Base-by-base conservation (phyloP, 2,113 vertebrate species). In the Dendropsophus ebraccatus region DNA sequence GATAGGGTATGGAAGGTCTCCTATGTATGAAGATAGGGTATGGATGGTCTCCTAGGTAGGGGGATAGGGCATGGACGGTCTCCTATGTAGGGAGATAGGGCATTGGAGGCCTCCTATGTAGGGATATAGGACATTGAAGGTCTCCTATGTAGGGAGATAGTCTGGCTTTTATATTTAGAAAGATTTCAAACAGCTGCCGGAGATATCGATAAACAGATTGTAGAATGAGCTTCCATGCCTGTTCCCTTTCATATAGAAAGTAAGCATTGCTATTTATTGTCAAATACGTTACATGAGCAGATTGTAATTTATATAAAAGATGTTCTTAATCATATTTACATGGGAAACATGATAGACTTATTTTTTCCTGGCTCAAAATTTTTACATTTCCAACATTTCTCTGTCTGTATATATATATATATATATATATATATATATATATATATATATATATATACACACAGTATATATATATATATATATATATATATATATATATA, bases 191-290 rank as follows among this genome's bases (percentile, higher is more conserved):
- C 54, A 60, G 37, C 72, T 69, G 74, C 74, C 41, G 74, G 28
- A 78, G 69, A 54, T 54, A 69, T 78, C 54, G 60, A 85, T 79
- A 78, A 69, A 62, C 83, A 76, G 41, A 79, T 52, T 78, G 74
- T 7, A 8, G 41, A 41, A 41, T 41, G 41, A 41, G 41, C 41
- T 41, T 41, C 8, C 4, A 41, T 41, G 41, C 41, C 41, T 41
- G 41, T 41, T 8, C 41, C 41, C 41, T n/a, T 41, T 41, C 41
- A 85, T 85, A 79, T 79, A 35, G n/a, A 12, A 67, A 85, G 60
- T 7, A 13, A 5, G 45, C 65, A 50, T 54, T 19, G 35, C 58
- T 45, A 85, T 52, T 67, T 54, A 77, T 52, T 70, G 47, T 85
- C 25, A 74, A 50, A 85, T 69, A 54, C 69, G 70, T 85, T 32